These are phyloP conservation scores for Apodemus speciosus DNA, from an alignment of 2,113 vertebrate species.

Conservation along the genomic window DNA sequence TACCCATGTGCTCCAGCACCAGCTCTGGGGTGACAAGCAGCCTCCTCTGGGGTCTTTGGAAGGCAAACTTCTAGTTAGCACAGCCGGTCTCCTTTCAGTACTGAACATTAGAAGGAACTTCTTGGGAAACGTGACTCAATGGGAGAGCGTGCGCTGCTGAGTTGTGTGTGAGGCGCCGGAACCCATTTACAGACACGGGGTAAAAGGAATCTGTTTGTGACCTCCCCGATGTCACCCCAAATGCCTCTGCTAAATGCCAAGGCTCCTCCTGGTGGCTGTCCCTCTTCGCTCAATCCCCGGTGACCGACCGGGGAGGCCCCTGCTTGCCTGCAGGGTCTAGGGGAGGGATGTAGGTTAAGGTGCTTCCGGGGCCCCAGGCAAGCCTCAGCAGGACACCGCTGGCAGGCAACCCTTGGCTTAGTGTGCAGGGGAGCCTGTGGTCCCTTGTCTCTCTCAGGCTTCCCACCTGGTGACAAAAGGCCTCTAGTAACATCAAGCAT, in stretches of 20 bases:
- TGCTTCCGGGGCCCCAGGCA: neutral
- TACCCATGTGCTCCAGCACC: accelerated
- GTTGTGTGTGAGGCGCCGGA: neutral
- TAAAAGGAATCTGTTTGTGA: neutral
- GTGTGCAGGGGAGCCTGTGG: neutral
- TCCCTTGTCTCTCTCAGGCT: neutral
- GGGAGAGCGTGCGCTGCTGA: neutral
- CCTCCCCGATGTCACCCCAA: neutral
- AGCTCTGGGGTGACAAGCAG: accelerated
- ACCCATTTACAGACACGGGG: neutral
- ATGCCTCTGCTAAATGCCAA: neutral
- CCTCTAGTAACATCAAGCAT: neutral
- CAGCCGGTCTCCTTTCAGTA: neutral
- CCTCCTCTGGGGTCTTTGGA: neutral
- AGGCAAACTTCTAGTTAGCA: neutral
- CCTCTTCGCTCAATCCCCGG: neutral
- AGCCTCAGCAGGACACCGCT: neutral
- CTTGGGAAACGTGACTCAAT: neutral
- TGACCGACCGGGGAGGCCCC: neutral
- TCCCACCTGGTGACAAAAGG: neutral
- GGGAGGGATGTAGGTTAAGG: too few relatives aligned
- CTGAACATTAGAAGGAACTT: neutral
- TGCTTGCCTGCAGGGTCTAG: neutral
- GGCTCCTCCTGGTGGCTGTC: neutral
- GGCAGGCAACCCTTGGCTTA: accelerated